These are phyloP conservation scores for Chaetogeoica ovagalla DNA, from an alignment of 2,888 invertebrate genomes.

Conservation along the genomic window DNA sequence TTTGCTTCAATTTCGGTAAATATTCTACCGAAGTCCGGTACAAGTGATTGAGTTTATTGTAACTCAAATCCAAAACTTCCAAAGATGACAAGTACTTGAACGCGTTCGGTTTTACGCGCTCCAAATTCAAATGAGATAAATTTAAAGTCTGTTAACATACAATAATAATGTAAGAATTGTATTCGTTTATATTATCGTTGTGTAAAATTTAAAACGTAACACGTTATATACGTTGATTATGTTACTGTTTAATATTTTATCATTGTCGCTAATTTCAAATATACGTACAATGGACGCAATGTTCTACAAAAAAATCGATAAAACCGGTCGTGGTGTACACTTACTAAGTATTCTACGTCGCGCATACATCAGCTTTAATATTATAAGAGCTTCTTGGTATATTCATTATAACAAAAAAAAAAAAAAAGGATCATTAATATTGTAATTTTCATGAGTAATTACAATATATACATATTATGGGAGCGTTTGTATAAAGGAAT, in stretches of 20 bases:
- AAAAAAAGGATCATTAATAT: neutral
- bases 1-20: slow-evolving; percentile 60
- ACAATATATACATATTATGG: neutral
- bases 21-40: slow-evolving; percentile 60
- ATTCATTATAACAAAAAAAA: neutral
- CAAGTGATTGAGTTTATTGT: slow-evolving; percentile 63
- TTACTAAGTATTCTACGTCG: neutral
- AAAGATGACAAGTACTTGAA: slow-evolving; percentile 62
- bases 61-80: slow-evolving; percentile 63
- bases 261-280: neutral
- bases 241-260: neutral
- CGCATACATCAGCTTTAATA: neutral
- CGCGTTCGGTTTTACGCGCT: slow-evolving; percentile 57
- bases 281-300: neutral
- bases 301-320: neutral
- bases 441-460: neutral
- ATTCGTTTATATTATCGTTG: neutral
- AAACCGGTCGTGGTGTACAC: too few relatives aligned
- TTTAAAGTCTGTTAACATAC: slow-evolving; percentile 58
- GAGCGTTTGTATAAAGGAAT: too few relatives aligned
- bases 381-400: neutral
- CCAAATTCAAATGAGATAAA: slow-evolving; percentile 59
- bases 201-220: neutral
- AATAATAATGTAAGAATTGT: neutral
- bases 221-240: neutral